Conservation (phyloP, 2,888 invertebrate genomes). For the Ferdinandea cuprea region DNA sequence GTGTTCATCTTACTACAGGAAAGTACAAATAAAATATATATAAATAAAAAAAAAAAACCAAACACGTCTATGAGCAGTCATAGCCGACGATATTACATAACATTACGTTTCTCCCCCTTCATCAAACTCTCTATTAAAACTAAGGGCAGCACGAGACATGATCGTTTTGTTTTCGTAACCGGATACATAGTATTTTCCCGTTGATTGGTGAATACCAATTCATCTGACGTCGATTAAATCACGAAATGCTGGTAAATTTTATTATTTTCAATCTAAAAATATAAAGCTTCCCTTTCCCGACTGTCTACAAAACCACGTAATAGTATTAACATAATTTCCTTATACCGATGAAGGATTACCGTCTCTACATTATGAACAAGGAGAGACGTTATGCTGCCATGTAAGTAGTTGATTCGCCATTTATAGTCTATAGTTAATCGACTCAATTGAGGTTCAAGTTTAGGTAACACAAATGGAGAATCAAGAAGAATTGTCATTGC, state of each 20-base stretch:
- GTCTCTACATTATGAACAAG: constrained; percentile 1
- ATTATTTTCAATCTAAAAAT: constrained; percentile 22
- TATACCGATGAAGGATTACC: constrained; percentile 42
- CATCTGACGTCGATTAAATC: constrained; percentile 28
- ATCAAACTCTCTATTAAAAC: neutral
- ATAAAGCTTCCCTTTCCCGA: neutral
- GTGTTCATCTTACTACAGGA: constrained; percentile 53
- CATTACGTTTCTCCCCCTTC: neutral
- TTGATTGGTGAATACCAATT: constrained; percentile 9
- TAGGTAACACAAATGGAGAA: constrained; percentile 16
- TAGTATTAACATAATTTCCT: constrained; percentile 22
- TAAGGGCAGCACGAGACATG: constrained; percentile 48
- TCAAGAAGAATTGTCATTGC: constrained; percentile 44
- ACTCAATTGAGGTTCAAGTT: constrained; percentile 42
- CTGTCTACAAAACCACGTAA: constrained; percentile 7
- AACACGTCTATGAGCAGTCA: constrained; percentile 38
- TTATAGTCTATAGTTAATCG: constrained; percentile 1
- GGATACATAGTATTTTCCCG: constrained; percentile 23
- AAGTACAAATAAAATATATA: constrained; percentile 52
- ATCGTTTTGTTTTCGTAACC: constrained; percentile 40
- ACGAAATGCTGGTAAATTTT: constrained; percentile 24
- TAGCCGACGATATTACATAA: constrained; percentile 44
- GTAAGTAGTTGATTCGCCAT: constrained; percentile 27
- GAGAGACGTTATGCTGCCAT: constrained; percentile 1
- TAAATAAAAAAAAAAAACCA: constrained; percentile 26